phyloP scores from a whole-genome alignment of 1,140 invertebrate species.

The Protaetia brevitarsis region DNA sequence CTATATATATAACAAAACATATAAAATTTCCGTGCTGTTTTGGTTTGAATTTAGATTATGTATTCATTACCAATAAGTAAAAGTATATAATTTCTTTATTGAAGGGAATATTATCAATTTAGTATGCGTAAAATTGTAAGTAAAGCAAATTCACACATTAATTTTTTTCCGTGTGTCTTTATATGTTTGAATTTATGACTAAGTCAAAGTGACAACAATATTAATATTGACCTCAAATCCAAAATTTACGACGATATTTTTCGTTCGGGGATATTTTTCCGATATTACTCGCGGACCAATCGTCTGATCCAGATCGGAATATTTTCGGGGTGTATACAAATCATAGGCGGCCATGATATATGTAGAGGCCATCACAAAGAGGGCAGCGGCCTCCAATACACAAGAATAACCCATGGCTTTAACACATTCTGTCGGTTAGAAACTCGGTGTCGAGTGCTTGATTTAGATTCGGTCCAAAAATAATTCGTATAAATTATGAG shows the following conservation, averaged over 20 bases:
- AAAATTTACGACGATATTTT: not conserved
- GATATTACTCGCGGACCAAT: not conserved
- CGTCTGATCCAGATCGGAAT: constrained; percentile 10
- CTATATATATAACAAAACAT: too few species aligned
- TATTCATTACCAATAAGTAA: too few species aligned
- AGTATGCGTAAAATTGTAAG: too few species aligned
- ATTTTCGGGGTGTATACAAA: constrained; percentile 28
- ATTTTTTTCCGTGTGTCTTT: too few species aligned
- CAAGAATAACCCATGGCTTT: constrained; percentile 37
- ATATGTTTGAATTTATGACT: too few species aligned
- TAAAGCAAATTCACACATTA: too few species aligned
- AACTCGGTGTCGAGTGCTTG: constrained; percentile 29
- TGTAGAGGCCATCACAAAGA: constrained; percentile 41
- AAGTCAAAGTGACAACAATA: too few species aligned
- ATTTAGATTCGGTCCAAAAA: constrained; percentile 27
- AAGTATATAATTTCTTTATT: too few species aligned
- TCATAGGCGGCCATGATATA: constrained; percentile 41
- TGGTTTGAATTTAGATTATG: too few species aligned
- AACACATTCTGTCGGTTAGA: constrained; percentile 28
- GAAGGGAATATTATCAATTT: too few species aligned
- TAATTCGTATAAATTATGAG: constrained; percentile 17
- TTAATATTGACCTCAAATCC: not conserved
- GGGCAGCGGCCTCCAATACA: constrained; percentile 41
- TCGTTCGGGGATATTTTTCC: not conserved
- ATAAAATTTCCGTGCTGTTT: too few species aligned